Conservation (phyloP, 2,888 invertebrate genomes). For the Ypsolopha scabrella region DNA sequence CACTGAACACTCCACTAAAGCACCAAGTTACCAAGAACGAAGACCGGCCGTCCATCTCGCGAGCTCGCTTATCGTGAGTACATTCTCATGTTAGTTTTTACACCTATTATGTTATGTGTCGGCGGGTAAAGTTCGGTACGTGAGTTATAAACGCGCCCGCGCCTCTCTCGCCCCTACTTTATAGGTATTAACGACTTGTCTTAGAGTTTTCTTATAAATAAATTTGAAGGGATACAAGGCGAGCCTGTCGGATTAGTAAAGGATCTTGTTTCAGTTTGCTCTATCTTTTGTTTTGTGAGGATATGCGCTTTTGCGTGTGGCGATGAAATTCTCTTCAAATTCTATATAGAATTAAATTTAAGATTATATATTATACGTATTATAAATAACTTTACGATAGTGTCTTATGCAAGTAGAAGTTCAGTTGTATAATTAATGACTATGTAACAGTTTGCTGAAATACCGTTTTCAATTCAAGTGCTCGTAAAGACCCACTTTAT, state of each 20-base stretch:
- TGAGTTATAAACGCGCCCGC: constrained; percentile 71
- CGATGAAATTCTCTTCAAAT: not conserved
- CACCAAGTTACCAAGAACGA: too few species aligned
- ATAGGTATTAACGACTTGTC: constrained; percentile 72
- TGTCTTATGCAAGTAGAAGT: too few species aligned
- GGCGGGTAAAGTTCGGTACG: constrained; percentile 71
- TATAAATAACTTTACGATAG: too few species aligned
- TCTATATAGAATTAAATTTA: not conserved
- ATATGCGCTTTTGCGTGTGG: constrained; percentile 25
- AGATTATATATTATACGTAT: too few species aligned
- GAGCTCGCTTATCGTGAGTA: constrained; percentile 53
- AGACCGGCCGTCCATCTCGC: constrained; percentile 50
- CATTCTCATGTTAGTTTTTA: constrained; percentile 71
- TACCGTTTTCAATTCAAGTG: too few species aligned
- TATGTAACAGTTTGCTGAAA: too few species aligned
- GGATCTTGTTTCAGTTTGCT: constrained; percentile 70
- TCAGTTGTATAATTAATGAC: too few species aligned
- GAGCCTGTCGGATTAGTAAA: constrained; percentile 70
- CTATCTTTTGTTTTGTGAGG: constrained; percentile 46
- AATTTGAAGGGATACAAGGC: constrained; percentile 71
- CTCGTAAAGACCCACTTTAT: too few species aligned
- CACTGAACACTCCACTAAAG: too few species aligned
- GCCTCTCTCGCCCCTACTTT: constrained; percentile 71
- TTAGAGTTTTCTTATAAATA: constrained; percentile 72
- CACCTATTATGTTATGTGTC: constrained; percentile 72